Evolutionary conservation across 2,113 vertebrate genomes (phyloP).

Genomic region (Dolichotis patagonum): DNA sequence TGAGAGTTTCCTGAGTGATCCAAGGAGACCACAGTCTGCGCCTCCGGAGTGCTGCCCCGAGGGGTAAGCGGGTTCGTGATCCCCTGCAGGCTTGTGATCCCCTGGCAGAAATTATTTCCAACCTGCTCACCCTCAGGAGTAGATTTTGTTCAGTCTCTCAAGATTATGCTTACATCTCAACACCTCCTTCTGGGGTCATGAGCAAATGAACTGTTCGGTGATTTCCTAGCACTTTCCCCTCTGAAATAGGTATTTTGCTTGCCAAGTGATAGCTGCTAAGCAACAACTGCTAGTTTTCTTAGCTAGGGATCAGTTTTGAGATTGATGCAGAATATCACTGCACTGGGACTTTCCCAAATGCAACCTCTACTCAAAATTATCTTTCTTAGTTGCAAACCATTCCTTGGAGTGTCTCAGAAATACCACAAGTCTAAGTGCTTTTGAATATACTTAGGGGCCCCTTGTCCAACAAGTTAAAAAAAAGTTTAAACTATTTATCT

Average conservation of each 20-base stretch:
- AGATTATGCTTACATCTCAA: not conserved
- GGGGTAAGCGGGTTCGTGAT: not conserved
- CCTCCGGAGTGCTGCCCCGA: not conserved
- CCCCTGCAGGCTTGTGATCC: not conserved
- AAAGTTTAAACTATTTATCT: constrained; percentile 18
- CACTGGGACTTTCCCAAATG: not conserved
- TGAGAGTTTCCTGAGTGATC: not conserved
- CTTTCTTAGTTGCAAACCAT: not conserved
- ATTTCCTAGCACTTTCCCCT: not conserved
- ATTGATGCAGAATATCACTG: not conserved
- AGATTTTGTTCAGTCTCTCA: not conserved
- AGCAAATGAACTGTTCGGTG: not conserved
- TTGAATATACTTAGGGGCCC: not conserved
- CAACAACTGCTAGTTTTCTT: constrained; percentile 52
- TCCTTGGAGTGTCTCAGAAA: constrained; percentile 4
- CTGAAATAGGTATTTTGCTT: not conserved
- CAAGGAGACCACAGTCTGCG: not conserved
- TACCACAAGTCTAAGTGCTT: not conserved
- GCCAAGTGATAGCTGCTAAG: not conserved
- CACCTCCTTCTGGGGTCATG: not conserved
- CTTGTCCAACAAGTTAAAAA: not conserved
- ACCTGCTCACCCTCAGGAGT: not conserved
- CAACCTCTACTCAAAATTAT: constrained; percentile 17
- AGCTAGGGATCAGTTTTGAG: not conserved
- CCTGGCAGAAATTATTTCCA: not conserved